Evolutionary conservation across 2,888 invertebrate genomes (phyloP).

Genomic region (Himalopsyche kuldschensis): DNA sequence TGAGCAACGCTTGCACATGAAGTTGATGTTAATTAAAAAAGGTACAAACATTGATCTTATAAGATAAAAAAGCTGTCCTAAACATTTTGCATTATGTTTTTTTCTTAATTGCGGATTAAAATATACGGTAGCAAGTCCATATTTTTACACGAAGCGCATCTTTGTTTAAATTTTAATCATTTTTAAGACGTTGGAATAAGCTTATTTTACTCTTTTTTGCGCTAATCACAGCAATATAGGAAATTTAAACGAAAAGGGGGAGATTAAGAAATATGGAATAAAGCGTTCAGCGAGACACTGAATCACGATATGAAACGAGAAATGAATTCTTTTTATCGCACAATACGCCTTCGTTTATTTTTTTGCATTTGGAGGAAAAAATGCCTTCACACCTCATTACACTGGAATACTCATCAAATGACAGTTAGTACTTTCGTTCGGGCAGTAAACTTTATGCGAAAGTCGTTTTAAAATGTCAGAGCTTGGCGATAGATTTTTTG

Average conservation of each 20-base stretch:
- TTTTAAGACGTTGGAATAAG: background rate
- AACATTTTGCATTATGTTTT: too few relatives aligned
- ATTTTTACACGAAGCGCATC: background rate
- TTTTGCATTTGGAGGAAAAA: background rate
- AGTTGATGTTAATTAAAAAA: too few relatives aligned
- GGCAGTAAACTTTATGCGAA: background rate
- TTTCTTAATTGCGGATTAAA: too few relatives aligned
- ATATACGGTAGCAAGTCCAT: background rate
- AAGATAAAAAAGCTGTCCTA: too few relatives aligned
- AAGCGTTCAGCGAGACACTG: background rate
- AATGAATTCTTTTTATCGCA: background rate
- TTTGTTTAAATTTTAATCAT: background rate
- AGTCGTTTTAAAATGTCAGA: background rate
- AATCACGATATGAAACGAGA: background rate
- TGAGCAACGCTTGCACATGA: too few relatives aligned
- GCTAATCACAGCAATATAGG: background rate
- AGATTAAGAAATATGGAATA: background rate
- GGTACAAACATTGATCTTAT: too few relatives aligned
- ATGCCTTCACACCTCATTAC: background rate
- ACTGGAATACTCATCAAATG: background rate
- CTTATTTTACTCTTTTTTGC: background rate
- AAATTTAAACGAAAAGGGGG: background rate
- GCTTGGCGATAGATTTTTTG: too few relatives aligned
- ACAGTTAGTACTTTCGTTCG: background rate
- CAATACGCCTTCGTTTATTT: background rate